Evolutionary conservation across 2,113 vertebrate species (phyloP).

Genomic region (Prunella fulvescens): DNA sequence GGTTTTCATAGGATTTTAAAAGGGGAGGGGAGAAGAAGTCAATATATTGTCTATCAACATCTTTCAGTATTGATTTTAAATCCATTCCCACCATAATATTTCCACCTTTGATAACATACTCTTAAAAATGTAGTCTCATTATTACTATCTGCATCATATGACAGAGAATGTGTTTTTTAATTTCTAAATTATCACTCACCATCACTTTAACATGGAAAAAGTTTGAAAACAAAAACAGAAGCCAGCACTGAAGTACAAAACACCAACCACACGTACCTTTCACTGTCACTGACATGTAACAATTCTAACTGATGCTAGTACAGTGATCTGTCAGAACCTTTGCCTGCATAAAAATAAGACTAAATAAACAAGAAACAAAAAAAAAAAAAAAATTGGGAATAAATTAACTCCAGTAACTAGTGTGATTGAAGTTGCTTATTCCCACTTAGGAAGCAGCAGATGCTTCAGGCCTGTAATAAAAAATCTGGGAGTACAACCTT

Average conservation of each 20-base stretch:
- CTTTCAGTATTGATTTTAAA: neutral
- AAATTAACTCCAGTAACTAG: neutral
- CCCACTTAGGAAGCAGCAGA: neutral
- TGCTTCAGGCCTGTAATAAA: neutral
- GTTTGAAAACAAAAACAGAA: neutral
- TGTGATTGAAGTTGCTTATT: neutral
- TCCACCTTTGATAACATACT: neutral
- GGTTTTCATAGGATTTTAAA: neutral
- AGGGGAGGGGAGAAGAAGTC: fast-evolving
- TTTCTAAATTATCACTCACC: neutral
- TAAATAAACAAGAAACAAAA: neutral
- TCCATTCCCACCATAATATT: neutral
- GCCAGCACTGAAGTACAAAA: neutral
- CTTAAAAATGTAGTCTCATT: neutral
- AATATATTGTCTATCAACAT: neutral
- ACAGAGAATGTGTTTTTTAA: neutral
- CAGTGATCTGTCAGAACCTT: neutral
- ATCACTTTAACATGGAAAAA: neutral
- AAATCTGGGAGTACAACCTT: neutral
- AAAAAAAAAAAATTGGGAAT: neutral
- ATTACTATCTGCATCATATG: neutral
- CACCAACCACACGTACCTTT: neutral
- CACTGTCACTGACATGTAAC: neutral
- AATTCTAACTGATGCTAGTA: neutral
- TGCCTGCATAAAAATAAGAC: neutral